phyloP scores from a whole-genome alignment of 2,888 invertebrate species.

The Entomobrya proxima region DNA sequence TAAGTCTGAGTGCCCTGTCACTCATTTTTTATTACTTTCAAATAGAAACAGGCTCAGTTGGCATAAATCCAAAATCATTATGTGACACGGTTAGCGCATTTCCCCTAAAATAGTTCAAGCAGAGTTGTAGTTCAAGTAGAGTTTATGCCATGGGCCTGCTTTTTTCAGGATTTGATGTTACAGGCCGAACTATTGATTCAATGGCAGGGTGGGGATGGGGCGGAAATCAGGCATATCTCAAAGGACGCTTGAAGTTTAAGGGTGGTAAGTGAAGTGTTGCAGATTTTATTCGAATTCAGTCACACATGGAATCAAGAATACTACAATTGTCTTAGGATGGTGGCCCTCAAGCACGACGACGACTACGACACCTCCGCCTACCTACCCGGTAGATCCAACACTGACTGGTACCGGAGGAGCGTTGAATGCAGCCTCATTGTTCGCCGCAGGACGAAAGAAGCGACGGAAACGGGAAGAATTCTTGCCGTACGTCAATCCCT shows the following conservation, averaged over 20 bases:
- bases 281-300: neutral
- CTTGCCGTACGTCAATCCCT: conserved; percentile 65
- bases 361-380: neutral
- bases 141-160: conserved; percentile 37
- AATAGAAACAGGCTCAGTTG: neutral
- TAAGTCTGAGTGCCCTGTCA: no score
- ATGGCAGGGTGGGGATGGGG: conserved; percentile 49
- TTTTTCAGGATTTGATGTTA: conserved; percentile 52
- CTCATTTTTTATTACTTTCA: neutral
- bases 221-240: neutral
- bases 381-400: neutral
- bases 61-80: neutral
- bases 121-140: neutral
- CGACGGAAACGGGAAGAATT: conserved; percentile 52
- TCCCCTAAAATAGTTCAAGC: neutral
- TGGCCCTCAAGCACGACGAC: conserved; percentile 30
- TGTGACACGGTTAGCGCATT: no score
- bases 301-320: neutral
- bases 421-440: neutral
- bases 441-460: neutral
- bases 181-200: conserved; percentile 59
- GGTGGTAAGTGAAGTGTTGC: neutral
- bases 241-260: neutral
- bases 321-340: neutral
- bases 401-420: neutral